phyloP scores from a whole-genome alignment of 2,797 vertebrate species.

The Chrysocyon brachyurus region DNA sequence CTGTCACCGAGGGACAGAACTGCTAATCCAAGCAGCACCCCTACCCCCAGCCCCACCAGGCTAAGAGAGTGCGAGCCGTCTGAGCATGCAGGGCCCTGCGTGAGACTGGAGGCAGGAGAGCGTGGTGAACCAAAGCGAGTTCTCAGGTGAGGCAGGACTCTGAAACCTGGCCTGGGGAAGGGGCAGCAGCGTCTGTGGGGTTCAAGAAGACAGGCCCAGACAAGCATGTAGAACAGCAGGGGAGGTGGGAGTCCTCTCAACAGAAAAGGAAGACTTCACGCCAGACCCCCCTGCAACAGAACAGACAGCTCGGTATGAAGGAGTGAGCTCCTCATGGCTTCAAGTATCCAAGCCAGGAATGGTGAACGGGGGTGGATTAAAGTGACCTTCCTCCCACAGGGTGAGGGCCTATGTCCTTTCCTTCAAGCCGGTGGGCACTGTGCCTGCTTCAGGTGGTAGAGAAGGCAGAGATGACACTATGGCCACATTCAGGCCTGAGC shows the following conservation, averaged over 20 bases:
- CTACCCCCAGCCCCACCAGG: fast-evolving
- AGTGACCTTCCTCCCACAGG: neutral
- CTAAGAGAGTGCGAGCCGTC: fast-evolving
- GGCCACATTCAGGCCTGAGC: neutral
- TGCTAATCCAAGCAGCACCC: fast-evolving
- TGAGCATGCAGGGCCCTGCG: neutral
- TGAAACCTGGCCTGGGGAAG: neutral
- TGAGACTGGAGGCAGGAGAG: neutral
- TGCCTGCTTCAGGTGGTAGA: neutral
- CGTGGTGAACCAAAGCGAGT: neutral
- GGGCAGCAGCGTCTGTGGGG: neutral
- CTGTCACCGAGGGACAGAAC: neutral
- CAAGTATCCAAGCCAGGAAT: neutral
- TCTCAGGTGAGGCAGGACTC: neutral
- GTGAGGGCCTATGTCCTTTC: neutral
- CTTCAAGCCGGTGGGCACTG: neutral
- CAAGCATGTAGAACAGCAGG: too few relatives aligned
- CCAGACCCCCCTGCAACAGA: neutral
- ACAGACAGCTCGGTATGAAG: fast-evolving
- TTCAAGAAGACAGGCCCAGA: too few relatives aligned
- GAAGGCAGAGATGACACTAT: neutral
- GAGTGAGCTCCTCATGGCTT: neutral
- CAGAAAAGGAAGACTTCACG: neutral
- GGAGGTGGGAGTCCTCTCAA: neutral
- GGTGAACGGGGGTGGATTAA: neutral